Percentiles rank a stretch among this genome's conserved stretches.
Evolutionary conservation across 2,113 vertebrate species (phyloP).

Genomic region (Willisornis vidua): DNA sequence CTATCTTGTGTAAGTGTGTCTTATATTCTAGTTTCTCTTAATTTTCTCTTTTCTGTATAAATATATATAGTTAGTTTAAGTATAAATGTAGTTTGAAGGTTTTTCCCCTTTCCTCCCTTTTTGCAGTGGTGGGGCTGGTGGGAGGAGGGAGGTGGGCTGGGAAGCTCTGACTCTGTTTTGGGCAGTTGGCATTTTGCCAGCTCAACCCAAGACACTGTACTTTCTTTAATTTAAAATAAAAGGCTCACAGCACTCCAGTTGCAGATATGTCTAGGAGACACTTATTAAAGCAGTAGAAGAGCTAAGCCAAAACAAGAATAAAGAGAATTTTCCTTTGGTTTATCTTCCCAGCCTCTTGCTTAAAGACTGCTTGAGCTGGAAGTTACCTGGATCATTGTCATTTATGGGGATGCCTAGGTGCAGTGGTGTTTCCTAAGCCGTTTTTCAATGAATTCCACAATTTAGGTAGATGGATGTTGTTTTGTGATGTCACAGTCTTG

Average conservation of each 20-base stretch:
- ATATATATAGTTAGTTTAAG: no score
- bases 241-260: accelerated
- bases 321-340: not conserved
- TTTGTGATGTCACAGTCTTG: not conserved
- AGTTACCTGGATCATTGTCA: not conserved
- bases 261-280: not conserved
- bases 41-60: no score
- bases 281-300: not conserved
- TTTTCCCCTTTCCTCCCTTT: no score
- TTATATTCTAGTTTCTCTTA: no score
- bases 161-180: no score
- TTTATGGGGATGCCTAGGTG: not conserved
- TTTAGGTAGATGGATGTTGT: not conserved
- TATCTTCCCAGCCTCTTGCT: not conserved
- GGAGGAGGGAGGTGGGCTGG: no score
- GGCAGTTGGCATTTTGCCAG: no score
- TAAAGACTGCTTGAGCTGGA: not conserved
- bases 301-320: not conserved
- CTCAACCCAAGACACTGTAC: no score
- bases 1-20: no score
- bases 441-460: not conserved
- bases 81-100: no score
- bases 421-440: accelerated
- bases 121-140: no score
- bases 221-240: not conserved